Evolutionary conservation across 2,888 invertebrate genomes (phyloP).

Genomic region (Brachylomia viminalis): DNA sequence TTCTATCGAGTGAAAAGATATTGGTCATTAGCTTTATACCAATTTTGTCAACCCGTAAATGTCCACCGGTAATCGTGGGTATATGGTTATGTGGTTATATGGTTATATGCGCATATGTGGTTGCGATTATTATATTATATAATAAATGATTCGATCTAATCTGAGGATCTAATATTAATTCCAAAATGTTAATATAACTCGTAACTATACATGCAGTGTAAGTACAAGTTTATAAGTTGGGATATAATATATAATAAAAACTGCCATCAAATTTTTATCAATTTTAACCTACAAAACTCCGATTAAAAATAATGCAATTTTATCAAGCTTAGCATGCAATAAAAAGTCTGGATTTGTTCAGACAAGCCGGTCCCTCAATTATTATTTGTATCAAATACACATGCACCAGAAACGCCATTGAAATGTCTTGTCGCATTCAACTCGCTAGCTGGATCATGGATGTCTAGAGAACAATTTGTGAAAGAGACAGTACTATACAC

Average conservation of each 20-base stretch:
- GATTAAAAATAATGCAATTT: background rate
- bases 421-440: conserved; percentile 63
- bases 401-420: conserved; percentile 57
- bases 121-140: background rate
- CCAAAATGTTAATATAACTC: background rate
- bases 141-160: background rate
- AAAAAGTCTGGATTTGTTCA: conserved; percentile 7
- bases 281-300: background rate
- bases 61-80: background rate
- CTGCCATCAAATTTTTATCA: background rate
- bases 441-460: conserved; percentile 61
- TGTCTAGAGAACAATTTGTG: conserved; percentile 82
- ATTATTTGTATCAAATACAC: conserved; percentile 60
- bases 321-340: background rate
- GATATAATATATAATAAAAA: background rate
- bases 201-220: background rate
- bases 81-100: too few relatives aligned
- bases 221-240: background rate
- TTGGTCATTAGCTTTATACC: conserved; percentile 7
- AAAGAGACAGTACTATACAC: conserved; percentile 78
- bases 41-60: conserved; percentile 28
- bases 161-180: background rate
- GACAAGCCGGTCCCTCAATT: conserved; percentile 41
- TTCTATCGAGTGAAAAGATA: conserved; percentile 14
- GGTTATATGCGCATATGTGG: background rate